phyloP scores from a whole-genome alignment of 2,113 vertebrate species.

The Hemibagrus wyckioides region DNA sequence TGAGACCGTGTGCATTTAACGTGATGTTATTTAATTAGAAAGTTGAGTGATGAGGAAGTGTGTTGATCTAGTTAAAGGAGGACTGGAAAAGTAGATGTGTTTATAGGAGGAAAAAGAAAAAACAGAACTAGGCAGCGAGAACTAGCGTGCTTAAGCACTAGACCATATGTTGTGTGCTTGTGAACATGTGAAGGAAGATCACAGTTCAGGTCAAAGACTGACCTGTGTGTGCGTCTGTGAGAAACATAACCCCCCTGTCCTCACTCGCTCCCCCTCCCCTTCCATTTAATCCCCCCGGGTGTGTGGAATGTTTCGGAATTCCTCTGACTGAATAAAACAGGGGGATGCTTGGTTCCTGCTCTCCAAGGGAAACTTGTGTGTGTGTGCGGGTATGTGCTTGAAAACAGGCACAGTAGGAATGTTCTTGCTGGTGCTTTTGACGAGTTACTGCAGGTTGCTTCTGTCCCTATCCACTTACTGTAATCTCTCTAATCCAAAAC shows the following conservation, averaged over 20 bases:
- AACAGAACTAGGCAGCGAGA: background rate
- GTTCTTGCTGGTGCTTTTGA: constrained; percentile 61
- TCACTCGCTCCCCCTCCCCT: background rate
- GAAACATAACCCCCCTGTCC: background rate
- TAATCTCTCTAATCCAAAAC: constrained; percentile 58
- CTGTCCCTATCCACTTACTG: constrained; percentile 54
- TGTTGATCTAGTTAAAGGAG: background rate
- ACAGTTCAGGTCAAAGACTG: constrained; percentile 23
- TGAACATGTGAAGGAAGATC: constrained; percentile 5
- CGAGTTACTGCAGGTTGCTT: constrained; percentile 68
- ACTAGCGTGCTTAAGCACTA: background rate
- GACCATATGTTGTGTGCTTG: constrained; percentile 32
- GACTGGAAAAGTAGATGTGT: background rate
- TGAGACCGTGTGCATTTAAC: background rate
- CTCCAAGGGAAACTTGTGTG: constrained; percentile 45
- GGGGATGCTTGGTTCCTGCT: constrained; percentile 29
- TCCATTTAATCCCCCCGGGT: constrained; percentile 36
- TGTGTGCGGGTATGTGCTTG: constrained; percentile 35
- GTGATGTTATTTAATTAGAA: background rate
- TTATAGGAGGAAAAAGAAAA: background rate
- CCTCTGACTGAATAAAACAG: constrained; percentile 42
- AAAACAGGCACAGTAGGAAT: constrained; percentile 58
- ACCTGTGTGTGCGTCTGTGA: constrained; percentile 51
- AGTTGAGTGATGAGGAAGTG: background rate
- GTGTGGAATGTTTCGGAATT: constrained; percentile 65